These are phyloP conservation scores for Ficedula albicollis DNA, from an alignment of 2,797 vertebrate species.

Conservation along the genomic window DNA sequence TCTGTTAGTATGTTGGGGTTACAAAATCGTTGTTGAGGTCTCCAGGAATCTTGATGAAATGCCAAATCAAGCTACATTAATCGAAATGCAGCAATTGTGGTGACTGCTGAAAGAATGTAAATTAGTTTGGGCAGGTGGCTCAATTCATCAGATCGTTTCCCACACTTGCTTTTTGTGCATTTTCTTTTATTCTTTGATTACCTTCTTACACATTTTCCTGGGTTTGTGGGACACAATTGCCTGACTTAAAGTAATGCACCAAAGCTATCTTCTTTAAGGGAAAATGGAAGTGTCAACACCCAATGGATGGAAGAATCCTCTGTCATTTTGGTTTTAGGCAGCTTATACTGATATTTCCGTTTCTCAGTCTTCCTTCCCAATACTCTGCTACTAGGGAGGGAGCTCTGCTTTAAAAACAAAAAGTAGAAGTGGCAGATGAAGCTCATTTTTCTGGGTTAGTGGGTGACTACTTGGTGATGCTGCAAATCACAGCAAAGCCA, in stretches of 20 bases:
- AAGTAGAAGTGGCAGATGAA: not conserved
- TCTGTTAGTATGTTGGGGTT: not conserved
- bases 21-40: not conserved
- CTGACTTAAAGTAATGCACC: not conserved
- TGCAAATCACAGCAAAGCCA: not conserved
- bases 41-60: constrained; percentile 15
- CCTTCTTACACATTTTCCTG: not conserved
- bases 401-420: not conserved
- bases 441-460: not conserved
- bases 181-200: constrained; percentile 4
- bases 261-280: not conserved
- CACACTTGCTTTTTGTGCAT: not conserved
- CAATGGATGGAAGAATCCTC: not conserved
- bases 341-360: not conserved
- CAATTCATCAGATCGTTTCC: not conserved
- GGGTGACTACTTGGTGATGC: not conserved
- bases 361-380: not conserved
- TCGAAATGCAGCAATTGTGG: not conserved
- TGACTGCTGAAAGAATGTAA: constrained; percentile 8
- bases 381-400: not conserved
- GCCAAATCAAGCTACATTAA: not conserved
- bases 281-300: not conserved
- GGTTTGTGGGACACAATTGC: not conserved
- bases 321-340: not conserved
- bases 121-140: constrained; percentile 3